Percentiles rank a stretch among this genome's conserved stretches.
Evolutionary conservation across 92 coral and sea anemone species (phyloP).

Genomic region (Meandrina meandrites): DNA sequence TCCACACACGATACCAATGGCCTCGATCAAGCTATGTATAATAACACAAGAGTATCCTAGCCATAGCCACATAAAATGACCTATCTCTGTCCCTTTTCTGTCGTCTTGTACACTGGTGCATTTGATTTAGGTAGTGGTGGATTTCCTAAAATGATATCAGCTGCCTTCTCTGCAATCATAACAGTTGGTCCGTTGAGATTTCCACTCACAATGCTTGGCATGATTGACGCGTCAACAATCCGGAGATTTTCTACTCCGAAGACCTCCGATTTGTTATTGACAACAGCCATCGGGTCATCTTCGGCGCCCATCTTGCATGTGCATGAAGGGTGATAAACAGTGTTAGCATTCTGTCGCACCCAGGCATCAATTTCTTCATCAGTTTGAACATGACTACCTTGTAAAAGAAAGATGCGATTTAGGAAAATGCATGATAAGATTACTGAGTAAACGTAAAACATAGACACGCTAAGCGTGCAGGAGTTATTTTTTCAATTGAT

Average conservation of each 20-base stretch:
- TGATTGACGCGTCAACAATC: slow-evolving; percentile 83
- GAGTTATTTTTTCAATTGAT: no score
- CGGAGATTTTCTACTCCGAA: slow-evolving; percentile 77
- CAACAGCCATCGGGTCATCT: slow-evolving; percentile 82
- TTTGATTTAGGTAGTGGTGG: slow-evolving; percentile 64
- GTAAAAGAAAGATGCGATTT: neutral
- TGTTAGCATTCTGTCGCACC: slow-evolving; percentile 64
- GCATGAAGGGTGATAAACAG: slow-evolving; percentile 81
- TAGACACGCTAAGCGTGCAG: no score
- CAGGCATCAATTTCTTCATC: slow-evolving; percentile 80
- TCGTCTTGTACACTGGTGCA: slow-evolving; percentile 74
- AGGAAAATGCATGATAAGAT: neutral
- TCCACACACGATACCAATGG: neutral
- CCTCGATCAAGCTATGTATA: neutral
- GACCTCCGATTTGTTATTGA: slow-evolving; percentile 66
- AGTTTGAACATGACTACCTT: slow-evolving; percentile 66
- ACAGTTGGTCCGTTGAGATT: slow-evolving; percentile 87
- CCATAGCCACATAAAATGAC: neutral
- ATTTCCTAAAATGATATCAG: slow-evolving; percentile 79
- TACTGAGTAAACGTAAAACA: neutral
- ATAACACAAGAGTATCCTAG: neutral
- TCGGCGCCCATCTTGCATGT: slow-evolving; percentile 88
- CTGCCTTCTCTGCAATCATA: slow-evolving; percentile 88
- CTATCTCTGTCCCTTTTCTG: slow-evolving; percentile 48
- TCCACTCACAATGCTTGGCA: slow-evolving; percentile 90